Evolutionary conservation across 2,888 invertebrate species (phyloP), one percentile per base, ranked within the genome.

Genomic region (Ophion slaviceki): DNA sequence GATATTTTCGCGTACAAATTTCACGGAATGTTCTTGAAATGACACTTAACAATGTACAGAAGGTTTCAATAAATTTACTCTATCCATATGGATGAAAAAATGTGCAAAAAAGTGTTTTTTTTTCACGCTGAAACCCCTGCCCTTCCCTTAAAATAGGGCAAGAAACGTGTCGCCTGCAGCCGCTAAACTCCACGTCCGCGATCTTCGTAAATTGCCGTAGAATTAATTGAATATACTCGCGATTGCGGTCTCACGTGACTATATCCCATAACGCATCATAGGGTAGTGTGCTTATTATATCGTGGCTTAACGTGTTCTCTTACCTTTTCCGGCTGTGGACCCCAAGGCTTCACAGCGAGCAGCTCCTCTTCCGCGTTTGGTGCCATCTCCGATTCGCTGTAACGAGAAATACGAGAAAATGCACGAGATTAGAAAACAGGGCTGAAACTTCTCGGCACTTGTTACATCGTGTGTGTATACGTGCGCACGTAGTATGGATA

Each of bases 301-400:
- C 53, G 20, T 67, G 53, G 74, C 82, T 68, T 70, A 86, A 86
- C 86, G 83, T 81, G 86, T 86, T 86, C 86, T 47, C 47, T 90
- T 88, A 93, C 94, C 91, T 94, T 94, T 89, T 92, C 93, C 87
- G 91, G 90, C 84, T 94, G 93, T 57, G 92, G 91, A 67, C 92
- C 92, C 90, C 92, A 91, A 62, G 93, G 92, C 87, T 91, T 92
- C 72, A 93, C 91, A 67, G 92, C 92, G 82, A 94, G 90, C 82
- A 94, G 89, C 83, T 94, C 93, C 87, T 94, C 93, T 90, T 94
- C 94, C 84, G 93, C 93, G 86, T 94, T 94, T 67, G 94, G 94
- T 81, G 93, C 93, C 93, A 94, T 94, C 87, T 94, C 93, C 90
- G 93, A 93, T 88, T 93, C 93, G 87, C 94, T 93, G 92, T 2